phyloP scores from a whole-genome alignment of 2,888 invertebrate species.

The Leucozona laternaria region DNA sequence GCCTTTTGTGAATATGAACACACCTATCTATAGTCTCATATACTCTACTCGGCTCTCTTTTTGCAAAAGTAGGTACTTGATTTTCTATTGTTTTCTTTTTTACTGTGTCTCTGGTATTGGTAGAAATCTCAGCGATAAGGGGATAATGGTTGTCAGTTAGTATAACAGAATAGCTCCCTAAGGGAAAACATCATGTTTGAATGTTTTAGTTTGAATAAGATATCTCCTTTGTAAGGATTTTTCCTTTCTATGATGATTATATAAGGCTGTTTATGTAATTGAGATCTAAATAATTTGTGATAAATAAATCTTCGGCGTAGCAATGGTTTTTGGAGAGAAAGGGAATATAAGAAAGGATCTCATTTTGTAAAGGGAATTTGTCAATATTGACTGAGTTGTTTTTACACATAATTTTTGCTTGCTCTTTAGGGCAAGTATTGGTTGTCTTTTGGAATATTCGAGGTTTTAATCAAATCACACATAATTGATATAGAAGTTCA shows the following conservation, averaged over 20 bases:
- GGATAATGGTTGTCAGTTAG: slow-evolving; percentile 66
- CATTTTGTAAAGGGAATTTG: not conserved
- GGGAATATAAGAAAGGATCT: not conserved
- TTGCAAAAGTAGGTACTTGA: slow-evolving; percentile 32
- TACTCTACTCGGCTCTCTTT: not conserved
- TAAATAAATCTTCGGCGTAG: slow-evolving; percentile 1
- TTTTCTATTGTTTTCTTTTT: not conserved
- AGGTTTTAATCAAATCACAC: too few species aligned
- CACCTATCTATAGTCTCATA: slow-evolving; percentile 13
- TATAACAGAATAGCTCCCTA: slow-evolving; percentile 35
- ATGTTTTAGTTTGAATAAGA: slow-evolving; percentile 14
- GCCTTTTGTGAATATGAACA: slow-evolving; percentile 63
- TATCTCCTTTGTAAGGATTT: not conserved
- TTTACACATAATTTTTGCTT: not conserved
- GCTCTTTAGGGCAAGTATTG: too few species aligned
- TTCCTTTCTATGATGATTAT: not conserved
- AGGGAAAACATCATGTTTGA: slow-evolving; percentile 23
- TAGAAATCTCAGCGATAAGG: slow-evolving; percentile 72
- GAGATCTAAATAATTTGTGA: slow-evolving; percentile 31
- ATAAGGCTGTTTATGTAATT: slow-evolving; percentile 11
- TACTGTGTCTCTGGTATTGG: slow-evolving; percentile 15
- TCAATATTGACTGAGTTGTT: not conserved
- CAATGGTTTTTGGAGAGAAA: not conserved
- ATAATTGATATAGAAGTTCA: too few species aligned
- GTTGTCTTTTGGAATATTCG: too few species aligned